Conservation (phyloP, 2,888 invertebrate species). For the Nomada goodeniana region DNA sequence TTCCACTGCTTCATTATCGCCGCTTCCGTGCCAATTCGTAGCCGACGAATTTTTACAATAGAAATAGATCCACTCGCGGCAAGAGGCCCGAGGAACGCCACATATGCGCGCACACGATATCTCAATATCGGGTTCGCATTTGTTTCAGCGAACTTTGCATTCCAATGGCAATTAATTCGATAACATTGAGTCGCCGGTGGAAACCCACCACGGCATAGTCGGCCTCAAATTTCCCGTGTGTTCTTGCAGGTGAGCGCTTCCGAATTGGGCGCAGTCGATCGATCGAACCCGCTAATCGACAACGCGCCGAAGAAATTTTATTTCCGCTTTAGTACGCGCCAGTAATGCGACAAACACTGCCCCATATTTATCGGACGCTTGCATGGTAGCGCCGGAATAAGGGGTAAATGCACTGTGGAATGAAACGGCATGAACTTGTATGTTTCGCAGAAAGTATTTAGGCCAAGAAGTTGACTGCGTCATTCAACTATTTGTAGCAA, state of each 20-base stretch:
- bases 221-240: slow-evolving; percentile 53
- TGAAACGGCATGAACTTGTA: no score
- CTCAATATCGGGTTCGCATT: slow-evolving; percentile 45
- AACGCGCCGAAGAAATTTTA: slow-evolving; percentile 22
- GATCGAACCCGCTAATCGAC: slow-evolving; percentile 9
- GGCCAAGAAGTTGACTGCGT: no score
- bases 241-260: slow-evolving; percentile 38
- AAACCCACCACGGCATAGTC: slow-evolving; percentile 20
- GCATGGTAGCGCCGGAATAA: neutral
- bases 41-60: neutral
- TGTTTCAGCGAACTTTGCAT: slow-evolving; percentile 46
- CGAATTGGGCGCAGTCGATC: slow-evolving; percentile 21
- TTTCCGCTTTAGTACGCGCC: slow-evolving; percentile 11
- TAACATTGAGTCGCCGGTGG: slow-evolving; percentile 55
- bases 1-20: no score
- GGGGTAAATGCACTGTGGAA: neutral
- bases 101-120: slow-evolving; percentile 16
- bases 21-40: neutral
- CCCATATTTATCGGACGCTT: neutral
- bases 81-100: slow-evolving; percentile 2
- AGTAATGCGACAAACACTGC: slow-evolving; percentile 8
- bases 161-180: slow-evolving; percentile 60
- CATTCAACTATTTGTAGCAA: no score
- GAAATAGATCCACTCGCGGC: neutral
- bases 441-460: no score